phyloP scores from a whole-genome alignment of 2,797 vertebrate genomes.

The Chloroceryle amazona region DNA sequence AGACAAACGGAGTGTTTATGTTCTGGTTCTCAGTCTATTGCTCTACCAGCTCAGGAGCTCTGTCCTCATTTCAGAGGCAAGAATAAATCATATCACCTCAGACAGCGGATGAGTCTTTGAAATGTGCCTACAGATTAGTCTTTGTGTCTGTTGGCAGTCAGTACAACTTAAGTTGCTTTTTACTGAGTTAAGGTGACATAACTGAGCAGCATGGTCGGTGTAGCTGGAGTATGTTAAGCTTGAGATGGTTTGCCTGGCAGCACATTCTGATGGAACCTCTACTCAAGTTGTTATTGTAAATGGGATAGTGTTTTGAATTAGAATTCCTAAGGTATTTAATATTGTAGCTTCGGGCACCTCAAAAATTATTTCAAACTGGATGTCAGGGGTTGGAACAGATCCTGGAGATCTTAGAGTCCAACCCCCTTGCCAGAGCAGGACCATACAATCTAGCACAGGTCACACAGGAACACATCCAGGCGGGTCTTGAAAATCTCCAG shows the following conservation, averaged over 20 bases:
- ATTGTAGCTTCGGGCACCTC: not conserved
- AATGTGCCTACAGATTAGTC: not conserved
- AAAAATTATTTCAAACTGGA: not conserved
- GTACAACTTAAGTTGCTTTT: not conserved
- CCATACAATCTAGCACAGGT: too few relatives aligned
- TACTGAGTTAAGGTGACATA: not conserved
- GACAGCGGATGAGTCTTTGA: not conserved
- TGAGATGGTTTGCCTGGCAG: not conserved
- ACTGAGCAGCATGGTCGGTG: fast-evolving
- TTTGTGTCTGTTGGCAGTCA: slow-evolving; percentile 1
- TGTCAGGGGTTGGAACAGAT: too few relatives aligned
- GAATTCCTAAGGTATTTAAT: not conserved
- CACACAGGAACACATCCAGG: too few relatives aligned
- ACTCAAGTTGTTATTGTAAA: not conserved
- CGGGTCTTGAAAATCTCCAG: too few relatives aligned
- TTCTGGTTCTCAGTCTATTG: not conserved
- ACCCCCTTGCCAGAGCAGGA: too few relatives aligned
- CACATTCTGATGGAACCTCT: not conserved
- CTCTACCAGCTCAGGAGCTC: not conserved
- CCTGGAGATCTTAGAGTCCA: too few relatives aligned
- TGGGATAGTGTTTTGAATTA: not conserved
- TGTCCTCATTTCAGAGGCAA: not conserved
- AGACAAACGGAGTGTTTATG: not conserved
- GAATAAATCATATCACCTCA: slow-evolving; percentile 17
- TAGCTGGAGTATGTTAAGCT: not conserved